A percentile compares a stretch with the other conserved stretches of the same genome.
Evolutionary conservation across 2,888 invertebrate species (phyloP).

Genomic region (Venusia cambrica): DNA sequence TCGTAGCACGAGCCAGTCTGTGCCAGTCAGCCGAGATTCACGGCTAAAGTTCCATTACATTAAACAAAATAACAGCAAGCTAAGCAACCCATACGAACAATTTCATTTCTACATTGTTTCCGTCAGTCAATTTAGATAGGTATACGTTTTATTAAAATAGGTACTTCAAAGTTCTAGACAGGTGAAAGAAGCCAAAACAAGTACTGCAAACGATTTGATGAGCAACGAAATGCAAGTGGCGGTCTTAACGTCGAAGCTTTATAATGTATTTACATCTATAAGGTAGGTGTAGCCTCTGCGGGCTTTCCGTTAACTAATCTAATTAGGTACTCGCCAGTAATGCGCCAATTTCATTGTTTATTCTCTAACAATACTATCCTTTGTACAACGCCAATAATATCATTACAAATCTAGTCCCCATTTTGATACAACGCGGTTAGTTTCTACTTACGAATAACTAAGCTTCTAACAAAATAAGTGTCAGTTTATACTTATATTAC

Average conservation of each 20-base stretch:
- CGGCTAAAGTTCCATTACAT: constrained; percentile 38
- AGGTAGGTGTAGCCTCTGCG: constrained; percentile 68
- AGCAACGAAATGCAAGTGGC: constrained; percentile 67
- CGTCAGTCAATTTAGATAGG: constrained; percentile 51
- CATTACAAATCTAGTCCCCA: constrained; percentile 66
- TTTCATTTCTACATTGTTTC: constrained; percentile 41
- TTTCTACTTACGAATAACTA: constrained; percentile 66
- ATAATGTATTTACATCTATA: constrained; percentile 61
- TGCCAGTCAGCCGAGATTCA: constrained; percentile 32
- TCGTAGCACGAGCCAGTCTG: constrained; percentile 25
- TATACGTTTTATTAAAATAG: constrained; percentile 29
- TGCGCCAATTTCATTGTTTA: constrained; percentile 78
- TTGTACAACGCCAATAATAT: constrained; percentile 79
- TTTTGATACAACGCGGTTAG: constrained; percentile 73
- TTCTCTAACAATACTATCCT: constrained; percentile 73
- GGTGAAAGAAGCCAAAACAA: constrained; percentile 43
- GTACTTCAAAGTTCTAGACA: constrained; percentile 32
- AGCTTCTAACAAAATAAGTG: constrained; percentile 76
- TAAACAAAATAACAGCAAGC: constrained; percentile 51
- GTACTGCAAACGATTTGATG: constrained; percentile 52
- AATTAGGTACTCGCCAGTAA: constrained; percentile 82
- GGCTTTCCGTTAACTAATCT: constrained; percentile 74
- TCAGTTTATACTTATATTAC: constrained; percentile 73
- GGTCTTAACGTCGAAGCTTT: constrained; percentile 55
- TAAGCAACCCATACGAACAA: constrained; percentile 48